A percentile compares a stretch with the other conserved stretches of the same genome.
Conservation (phyloP, 2,888 invertebrate genomes). For the Mesopsocus fuscifrons region DNA sequence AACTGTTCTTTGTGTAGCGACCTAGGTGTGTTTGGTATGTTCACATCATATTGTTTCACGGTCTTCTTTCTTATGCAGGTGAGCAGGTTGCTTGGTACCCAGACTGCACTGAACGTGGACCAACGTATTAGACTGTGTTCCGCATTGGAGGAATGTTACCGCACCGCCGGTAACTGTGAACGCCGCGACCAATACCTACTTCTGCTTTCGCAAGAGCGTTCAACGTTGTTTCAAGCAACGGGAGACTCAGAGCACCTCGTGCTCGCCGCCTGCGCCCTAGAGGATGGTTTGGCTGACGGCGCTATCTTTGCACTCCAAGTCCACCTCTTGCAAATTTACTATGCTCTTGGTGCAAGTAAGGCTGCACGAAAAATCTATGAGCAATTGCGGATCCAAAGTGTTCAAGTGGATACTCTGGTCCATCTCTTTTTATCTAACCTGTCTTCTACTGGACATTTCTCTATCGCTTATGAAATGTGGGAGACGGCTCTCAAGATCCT, state of each 20-base stretch:
- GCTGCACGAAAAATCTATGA: not conserved
- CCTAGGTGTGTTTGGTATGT: no score
- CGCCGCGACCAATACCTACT: not conserved
- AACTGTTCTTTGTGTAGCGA: no score
- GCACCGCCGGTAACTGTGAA: not conserved
- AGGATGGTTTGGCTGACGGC: not conserved
- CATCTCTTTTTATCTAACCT: not conserved
- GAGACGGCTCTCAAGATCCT: not conserved
- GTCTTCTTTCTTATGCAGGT: no score
- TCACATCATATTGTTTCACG: no score
- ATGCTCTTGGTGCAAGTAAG: not conserved
- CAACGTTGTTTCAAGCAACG: not conserved
- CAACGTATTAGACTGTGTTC: not conserved
- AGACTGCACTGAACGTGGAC: not conserved
- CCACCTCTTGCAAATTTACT: not conserved
- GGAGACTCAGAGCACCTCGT: not conserved
- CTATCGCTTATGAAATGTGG: not conserved
- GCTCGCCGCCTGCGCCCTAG: not conserved
- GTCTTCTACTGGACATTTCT: not conserved
- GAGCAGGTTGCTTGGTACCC: not conserved
- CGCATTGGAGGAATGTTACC: not conserved
- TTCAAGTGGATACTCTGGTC: not conserved
- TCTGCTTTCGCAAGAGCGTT: not conserved
- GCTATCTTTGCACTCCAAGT: not conserved
- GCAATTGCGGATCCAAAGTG: not conserved